A percentile compares a stretch with the other conserved stretches of the same genome.
Evolutionary conservation across 2,888 invertebrate genomes (phyloP).

Genomic region (Maniola hyperantus): DNA sequence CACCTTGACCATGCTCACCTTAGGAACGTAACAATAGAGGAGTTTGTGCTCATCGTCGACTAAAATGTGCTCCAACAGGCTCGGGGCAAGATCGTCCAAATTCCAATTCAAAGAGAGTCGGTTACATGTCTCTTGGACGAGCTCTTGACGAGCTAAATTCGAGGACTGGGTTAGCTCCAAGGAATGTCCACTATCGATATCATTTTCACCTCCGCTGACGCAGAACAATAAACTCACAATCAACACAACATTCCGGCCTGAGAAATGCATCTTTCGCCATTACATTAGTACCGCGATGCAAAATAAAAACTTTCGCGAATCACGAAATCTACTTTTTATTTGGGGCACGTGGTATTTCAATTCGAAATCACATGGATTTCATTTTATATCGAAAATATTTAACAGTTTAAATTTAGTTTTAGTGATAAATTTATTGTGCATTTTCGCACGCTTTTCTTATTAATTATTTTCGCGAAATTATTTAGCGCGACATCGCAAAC

Average conservation of each 20-base stretch:
- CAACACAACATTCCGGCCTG: constrained; percentile 54
- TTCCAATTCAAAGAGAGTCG: constrained; percentile 68
- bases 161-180: constrained; percentile 84
- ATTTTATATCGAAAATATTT: constrained; percentile 13
- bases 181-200: constrained; percentile 65
- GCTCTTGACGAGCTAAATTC: constrained; percentile 84
- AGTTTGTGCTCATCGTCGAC: constrained; percentile 92
- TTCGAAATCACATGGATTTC: neutral
- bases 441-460: constrained; percentile 29
- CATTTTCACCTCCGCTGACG: constrained; percentile 56
- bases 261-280: constrained; percentile 60
- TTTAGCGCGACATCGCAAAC: neutral
- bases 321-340: constrained; percentile 54
- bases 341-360: constrained; percentile 55
- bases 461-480: constrained; percentile 8
- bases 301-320: constrained; percentile 62
- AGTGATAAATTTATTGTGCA: constrained; percentile 37
- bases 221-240: constrained; percentile 56
- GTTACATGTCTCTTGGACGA: constrained; percentile 84
- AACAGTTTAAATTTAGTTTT: constrained; percentile 40
- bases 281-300: constrained; percentile 53
- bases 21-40: constrained; percentile 96
- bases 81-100: constrained; percentile 75
- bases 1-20: constrained; percentile 84
- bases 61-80: constrained; percentile 89